Evolutionary conservation across 2,797 vertebrate genomes (phyloP).

Genomic region (Otolemur crassicaudatus): DNA sequence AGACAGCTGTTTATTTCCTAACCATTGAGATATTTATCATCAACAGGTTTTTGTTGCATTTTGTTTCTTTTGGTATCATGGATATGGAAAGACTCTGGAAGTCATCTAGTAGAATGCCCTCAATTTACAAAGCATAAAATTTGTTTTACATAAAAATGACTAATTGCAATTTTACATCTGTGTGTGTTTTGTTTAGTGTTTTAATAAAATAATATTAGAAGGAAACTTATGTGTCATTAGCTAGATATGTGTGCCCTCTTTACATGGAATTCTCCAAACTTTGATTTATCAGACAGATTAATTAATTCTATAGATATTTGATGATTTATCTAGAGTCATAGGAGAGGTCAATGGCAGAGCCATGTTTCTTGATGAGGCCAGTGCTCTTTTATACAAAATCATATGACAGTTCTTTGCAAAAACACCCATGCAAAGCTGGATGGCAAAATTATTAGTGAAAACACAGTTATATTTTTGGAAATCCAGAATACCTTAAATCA

Average conservation of each 20-base stretch:
- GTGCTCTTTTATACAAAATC: not conserved
- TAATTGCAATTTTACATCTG: not conserved
- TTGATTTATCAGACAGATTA: not conserved
- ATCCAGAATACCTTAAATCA: not conserved
- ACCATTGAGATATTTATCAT: not conserved
- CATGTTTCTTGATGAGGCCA: not conserved
- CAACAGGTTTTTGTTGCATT: not conserved
- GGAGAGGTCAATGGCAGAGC: not conserved
- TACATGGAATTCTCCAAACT: not conserved
- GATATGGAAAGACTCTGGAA: not conserved
- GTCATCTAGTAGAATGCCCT: not conserved
- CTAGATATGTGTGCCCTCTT: not conserved
- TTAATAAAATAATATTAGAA: not conserved
- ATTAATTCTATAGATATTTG: not conserved
- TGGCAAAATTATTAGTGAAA: not conserved
- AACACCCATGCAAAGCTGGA: not conserved
- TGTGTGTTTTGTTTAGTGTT: not conserved
- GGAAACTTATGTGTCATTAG: not conserved
- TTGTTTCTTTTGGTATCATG: not conserved
- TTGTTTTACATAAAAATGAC: constrained; percentile 20
- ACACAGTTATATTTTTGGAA: not conserved
- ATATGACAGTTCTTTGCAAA: not conserved
- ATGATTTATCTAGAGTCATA: not conserved
- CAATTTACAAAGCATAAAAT: not conserved
- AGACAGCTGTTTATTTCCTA: not conserved